These are phyloP conservation scores for Diplodus sargus DNA, from an alignment of 2,797 vertebrate species.

Conservation along the genomic window DNA sequence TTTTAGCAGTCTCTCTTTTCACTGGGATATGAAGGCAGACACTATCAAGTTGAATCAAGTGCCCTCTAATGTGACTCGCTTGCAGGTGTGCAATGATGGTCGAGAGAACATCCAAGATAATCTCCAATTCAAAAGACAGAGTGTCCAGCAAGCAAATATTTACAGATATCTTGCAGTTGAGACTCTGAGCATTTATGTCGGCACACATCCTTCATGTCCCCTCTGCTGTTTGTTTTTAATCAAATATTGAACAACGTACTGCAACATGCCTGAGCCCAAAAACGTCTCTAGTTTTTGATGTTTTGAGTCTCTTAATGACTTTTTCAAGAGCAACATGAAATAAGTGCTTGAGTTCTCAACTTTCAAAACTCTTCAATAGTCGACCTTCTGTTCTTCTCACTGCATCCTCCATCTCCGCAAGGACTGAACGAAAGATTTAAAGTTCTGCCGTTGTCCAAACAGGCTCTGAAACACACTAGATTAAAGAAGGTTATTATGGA, in stretches of 20 bases:
- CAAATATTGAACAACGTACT: conserved; percentile 14
- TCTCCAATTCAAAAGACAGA: conserved; percentile 22
- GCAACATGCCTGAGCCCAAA: conserved; percentile 22
- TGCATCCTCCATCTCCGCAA: not conserved
- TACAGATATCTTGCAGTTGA: conserved; percentile 41
- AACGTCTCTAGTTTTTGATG: not conserved
- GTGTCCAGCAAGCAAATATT: conserved; percentile 39
- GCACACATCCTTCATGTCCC: conserved; percentile 4
- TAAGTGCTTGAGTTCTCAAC: not conserved
- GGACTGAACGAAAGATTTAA: not conserved
- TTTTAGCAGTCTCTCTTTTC: conserved; percentile 37
- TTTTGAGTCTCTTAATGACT: conserved; percentile 2
- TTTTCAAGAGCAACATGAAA: conserved; percentile 8
- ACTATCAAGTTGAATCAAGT: conserved; percentile 24
- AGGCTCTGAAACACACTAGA: conserved; percentile 16
- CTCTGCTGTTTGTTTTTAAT: conserved; percentile 16
- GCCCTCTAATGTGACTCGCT: conserved; percentile 27
- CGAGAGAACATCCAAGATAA: conserved; percentile 25
- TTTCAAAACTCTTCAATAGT: conserved; percentile 20
- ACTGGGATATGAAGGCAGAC: conserved; percentile 39
- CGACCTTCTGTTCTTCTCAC: conserved; percentile 1
- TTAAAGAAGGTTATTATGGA: conserved; percentile 32
- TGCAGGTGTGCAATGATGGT: conserved; percentile 23
- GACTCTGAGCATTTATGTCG: conserved; percentile 15
- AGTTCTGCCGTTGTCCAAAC: conserved; percentile 9